Percentiles rank a stretch among this genome's conserved stretches.
These are phyloP conservation scores for Urocynchramus pylzowi DNA, from an alignment of 2,113 vertebrate species.

Conservation along the genomic window DNA sequence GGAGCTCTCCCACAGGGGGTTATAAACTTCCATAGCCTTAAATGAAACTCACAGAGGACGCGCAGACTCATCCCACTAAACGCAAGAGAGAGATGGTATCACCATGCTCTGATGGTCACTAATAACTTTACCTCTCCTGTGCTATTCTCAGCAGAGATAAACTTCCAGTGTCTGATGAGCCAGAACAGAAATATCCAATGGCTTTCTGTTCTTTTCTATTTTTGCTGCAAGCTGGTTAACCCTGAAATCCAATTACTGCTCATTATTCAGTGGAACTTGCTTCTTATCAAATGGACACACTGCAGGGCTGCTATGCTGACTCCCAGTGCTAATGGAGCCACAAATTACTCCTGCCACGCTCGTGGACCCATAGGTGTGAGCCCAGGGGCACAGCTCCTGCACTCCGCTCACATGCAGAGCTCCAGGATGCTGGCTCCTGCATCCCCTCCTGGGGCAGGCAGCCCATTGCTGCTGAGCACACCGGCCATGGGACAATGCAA, in stretches of 20 bases:
- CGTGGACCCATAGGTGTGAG: not conserved
- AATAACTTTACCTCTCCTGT: slow-evolving; percentile 63
- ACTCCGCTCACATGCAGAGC: fast-evolving
- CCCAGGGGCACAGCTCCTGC: fast-evolving
- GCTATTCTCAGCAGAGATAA: slow-evolving; percentile 67
- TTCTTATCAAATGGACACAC: slow-evolving; percentile 49
- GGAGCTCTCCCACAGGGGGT: not conserved
- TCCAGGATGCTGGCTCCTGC: not conserved
- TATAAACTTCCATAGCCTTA: not conserved
- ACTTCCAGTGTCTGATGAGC: slow-evolving; percentile 63
- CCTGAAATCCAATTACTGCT: slow-evolving; percentile 73
- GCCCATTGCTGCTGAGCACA: fast-evolving
- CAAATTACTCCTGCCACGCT: not conserved
- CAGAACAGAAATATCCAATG: slow-evolving; percentile 66
- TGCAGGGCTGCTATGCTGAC: not conserved
- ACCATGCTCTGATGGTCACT: slow-evolving; percentile 57
- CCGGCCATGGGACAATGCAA: fast-evolving
- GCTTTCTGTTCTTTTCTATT: slow-evolving; percentile 40
- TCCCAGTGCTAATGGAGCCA: slow-evolving; percentile 9
- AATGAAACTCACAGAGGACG: slow-evolving; percentile 13
- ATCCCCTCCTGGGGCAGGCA: not conserved
- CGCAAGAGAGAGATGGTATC: slow-evolving; percentile 28
- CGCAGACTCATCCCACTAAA: not conserved
- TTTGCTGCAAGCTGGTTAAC: slow-evolving; percentile 64
- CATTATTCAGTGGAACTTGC: slow-evolving; percentile 62